Percentiles rank a stretch among this genome's conserved stretches.
These are phyloP conservation scores for Anarrhichthys ocellatus DNA, from an alignment of 2,113 vertebrate genomes.

Conservation along the genomic window DNA sequence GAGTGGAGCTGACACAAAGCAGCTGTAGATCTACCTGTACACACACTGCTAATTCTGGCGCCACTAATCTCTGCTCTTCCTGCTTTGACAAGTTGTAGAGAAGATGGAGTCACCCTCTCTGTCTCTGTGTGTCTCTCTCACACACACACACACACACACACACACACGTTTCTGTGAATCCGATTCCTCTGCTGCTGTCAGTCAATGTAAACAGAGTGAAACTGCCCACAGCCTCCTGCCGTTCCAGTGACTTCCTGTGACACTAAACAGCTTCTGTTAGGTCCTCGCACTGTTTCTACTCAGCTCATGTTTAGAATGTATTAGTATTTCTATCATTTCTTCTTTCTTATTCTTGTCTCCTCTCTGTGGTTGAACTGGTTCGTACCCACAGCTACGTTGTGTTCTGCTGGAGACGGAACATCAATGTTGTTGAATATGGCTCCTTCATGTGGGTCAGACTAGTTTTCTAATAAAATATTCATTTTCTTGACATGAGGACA, in stretches of 20 bases:
- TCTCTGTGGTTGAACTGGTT: not conserved
- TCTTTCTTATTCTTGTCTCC: not conserved
- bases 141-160: constrained; percentile 1
- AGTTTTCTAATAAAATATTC: not conserved
- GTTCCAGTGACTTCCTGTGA: constrained; percentile 35
- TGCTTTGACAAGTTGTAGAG: constrained; percentile 64
- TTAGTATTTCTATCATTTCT: no score
- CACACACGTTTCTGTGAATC: not conserved
- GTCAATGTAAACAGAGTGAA: constrained; percentile 54
- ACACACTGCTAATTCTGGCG: constrained; percentile 27
- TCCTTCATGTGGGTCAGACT: not conserved
- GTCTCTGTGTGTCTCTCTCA: not conserved
- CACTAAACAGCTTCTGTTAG: constrained; percentile 18
- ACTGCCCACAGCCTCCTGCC: constrained; percentile 22
- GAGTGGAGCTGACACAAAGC: constrained; percentile 15
- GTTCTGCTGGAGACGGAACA: not conserved
- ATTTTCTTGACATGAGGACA: not conserved
- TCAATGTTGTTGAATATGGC: not conserved
- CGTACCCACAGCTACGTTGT: not conserved
- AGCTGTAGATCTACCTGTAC: constrained; percentile 38
- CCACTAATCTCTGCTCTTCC: constrained; percentile 56
- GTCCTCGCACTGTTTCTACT: not conserved
- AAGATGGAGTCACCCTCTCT: constrained; percentile 2
- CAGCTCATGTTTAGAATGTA: not conserved
- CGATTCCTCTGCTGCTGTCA: constrained; percentile 4